Evolutionary conservation across 2,797 vertebrate genomes (phyloP), one percentile per base, ranked within the genome.

Genomic region (Schizopygopsis malacanthus): DNA sequence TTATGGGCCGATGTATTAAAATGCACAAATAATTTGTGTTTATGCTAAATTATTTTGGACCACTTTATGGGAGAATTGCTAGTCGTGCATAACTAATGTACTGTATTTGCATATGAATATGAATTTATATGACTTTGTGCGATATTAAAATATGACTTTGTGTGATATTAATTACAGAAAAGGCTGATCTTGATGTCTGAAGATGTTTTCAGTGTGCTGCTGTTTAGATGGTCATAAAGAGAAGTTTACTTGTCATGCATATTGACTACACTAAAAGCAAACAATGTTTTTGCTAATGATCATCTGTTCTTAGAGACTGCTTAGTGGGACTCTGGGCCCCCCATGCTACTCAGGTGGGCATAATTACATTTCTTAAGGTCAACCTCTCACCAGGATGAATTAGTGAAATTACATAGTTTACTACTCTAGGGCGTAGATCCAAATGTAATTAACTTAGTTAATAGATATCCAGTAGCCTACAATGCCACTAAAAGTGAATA

Each of bases 1-100:
- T 98, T 98, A 99, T 98, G 95, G 96, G 95, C 93, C 94, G 95
- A 96, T 95, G 95, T 96, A 98, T 97, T 97, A 97, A 97, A 98
- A 98, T 96, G 96, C 97, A 97, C 96, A 97, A 97, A 97, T 97
- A 96, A 97, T 97, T 97, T 98, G 96, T 97, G 96, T 97, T 98
- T 97, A 94, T 94, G 92, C 90, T 91, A 93, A 92, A 92, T 91
- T 93, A 92, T 91, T 90, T 87, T 85, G 91, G 91, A 92, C 88
- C 92, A 92, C 93, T 93, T 94, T 92, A 94, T 95, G 95, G 93
- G 75, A 75, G 82, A 84, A 84, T 88, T 93, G 79, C 88, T 93
- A 91, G 90, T 91, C 94, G 93, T 94, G 94, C 95, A 94, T 93
- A 95, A 92, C 93, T 93, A 93, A 94, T 94, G 89, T n/a, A 71